Evolutionary conservation across 1,140 invertebrate genomes (phyloP).

Genomic region (Cardiocondyla obscurior): DNA sequence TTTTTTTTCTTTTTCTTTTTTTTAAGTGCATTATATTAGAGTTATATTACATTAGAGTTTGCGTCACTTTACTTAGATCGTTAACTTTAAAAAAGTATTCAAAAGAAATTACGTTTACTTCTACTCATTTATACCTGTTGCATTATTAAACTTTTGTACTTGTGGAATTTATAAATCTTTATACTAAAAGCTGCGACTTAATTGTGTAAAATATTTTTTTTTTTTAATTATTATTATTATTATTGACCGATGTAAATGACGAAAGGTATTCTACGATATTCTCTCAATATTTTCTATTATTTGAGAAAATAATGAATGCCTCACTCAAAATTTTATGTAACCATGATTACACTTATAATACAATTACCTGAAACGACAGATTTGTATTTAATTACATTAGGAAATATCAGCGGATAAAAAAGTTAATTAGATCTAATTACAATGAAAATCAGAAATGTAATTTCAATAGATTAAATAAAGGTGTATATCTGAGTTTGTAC

Average conservation of each 20-base stretch:
- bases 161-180: neutral
- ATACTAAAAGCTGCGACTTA: neutral
- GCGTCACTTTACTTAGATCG: slow-evolving; percentile 18
- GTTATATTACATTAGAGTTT: slow-evolving; percentile 42
- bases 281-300: neutral
- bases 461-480: slow-evolving; percentile 29
- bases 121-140: neutral
- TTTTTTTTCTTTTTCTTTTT: no score
- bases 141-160: neutral
- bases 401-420: neutral
- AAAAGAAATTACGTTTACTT: slow-evolving; percentile 5
- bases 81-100: slow-evolving; percentile 16
- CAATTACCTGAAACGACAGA: neutral
- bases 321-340: neutral
- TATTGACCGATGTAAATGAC: neutral
- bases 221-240: no score
- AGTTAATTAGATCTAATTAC: neutral
- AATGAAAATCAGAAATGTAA: slow-evolving; percentile 20
- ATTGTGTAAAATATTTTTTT: neutral
- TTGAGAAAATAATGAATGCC: neutral
- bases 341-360: neutral
- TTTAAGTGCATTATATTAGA: no score
- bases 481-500: slow-evolving; percentile 37
- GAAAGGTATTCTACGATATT: neutral
- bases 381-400: neutral